phyloP scores from a whole-genome alignment of 2,888 invertebrate genomes.

The Nemoura dubitans region DNA sequence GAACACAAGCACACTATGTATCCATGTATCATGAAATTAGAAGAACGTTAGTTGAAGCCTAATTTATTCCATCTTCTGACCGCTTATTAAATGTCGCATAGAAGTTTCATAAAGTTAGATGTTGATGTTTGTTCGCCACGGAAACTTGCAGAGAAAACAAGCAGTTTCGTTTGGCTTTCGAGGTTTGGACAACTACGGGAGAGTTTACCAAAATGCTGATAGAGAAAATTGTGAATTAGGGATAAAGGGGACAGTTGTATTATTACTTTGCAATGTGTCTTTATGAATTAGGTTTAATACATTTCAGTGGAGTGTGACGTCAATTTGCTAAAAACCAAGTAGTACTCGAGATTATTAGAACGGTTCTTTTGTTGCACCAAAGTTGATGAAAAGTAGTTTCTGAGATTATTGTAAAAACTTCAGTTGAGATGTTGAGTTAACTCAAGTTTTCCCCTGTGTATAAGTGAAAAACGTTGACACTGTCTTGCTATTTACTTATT shows the following conservation, averaged over 20 bases:
- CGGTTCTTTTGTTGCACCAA: not conserved
- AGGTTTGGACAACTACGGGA: not conserved
- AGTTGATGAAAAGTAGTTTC: slow-evolving; percentile 12
- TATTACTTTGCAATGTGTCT: not conserved
- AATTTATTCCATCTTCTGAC: not conserved
- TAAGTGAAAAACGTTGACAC: not conserved
- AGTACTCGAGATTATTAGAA: not conserved
- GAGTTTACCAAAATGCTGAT: not conserved
- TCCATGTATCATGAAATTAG: not conserved
- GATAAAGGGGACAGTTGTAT: not conserved
- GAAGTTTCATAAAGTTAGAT: not conserved
- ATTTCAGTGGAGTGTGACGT: not conserved
- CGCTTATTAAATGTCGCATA: not conserved
- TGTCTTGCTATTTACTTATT: not conserved
- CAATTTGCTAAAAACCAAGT: not conserved
- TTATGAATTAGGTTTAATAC: not conserved
- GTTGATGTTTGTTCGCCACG: not conserved
- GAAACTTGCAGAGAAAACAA: not conserved
- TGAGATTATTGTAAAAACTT: not conserved
- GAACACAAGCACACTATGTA: not conserved
- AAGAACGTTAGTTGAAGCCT: not conserved
- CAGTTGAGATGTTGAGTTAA: not conserved
- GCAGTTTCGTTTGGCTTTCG: not conserved
- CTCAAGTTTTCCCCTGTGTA: not conserved
- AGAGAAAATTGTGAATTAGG: not conserved